phyloP scores from a whole-genome alignment of 2,797 vertebrate species.

The Pseudocheirus occidentalis region DNA sequence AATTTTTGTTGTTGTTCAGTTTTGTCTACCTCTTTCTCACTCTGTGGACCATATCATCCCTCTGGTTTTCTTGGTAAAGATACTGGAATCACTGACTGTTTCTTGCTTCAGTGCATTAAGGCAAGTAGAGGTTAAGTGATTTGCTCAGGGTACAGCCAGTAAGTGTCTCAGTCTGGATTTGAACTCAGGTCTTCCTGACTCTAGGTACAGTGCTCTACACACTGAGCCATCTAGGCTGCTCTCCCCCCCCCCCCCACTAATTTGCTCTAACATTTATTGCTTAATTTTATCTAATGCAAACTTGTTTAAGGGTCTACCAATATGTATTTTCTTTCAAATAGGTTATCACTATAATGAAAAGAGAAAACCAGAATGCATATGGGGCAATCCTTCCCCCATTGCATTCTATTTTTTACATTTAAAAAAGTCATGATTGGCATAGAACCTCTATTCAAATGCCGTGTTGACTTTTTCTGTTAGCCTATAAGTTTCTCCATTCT shows the following conservation, averaged over 20 bases:
- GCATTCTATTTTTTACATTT: background rate
- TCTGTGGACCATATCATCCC: background rate
- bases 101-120: background rate
- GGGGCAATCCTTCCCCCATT: background rate
- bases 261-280: background rate
- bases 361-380: background rate
- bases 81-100: background rate
- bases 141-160: background rate
- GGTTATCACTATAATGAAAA: background rate
- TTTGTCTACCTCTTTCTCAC: background rate
- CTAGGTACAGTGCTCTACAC: background rate
- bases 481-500: background rate
- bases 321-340: background rate
- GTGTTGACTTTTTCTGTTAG: background rate
- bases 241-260: background rate
- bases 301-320: background rate
- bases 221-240: background rate
- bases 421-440: background rate
- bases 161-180: background rate
- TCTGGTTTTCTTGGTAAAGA: background rate
- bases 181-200: background rate
- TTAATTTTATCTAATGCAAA: background rate
- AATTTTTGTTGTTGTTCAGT: background rate
- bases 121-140: background rate
- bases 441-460: background rate